phyloP scores from a whole-genome alignment of 2,113 vertebrate species.

The Globicephala melas region DNA sequence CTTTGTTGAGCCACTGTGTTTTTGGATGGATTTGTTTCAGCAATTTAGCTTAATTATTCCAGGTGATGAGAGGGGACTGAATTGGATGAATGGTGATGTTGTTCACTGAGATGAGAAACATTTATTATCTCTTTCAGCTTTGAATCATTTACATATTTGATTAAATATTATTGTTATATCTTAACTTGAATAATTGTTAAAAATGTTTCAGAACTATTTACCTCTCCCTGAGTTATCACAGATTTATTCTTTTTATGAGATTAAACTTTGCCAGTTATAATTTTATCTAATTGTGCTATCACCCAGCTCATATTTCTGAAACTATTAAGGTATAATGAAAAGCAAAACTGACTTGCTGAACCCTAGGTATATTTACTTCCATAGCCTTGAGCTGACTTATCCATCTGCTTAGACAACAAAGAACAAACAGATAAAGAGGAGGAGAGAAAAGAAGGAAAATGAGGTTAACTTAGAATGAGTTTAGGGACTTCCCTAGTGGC shows the following conservation, averaged over 20 bases:
- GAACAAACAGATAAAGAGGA: not conserved
- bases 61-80: not conserved
- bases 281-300: conserved; percentile 22
- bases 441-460: conserved; percentile 19
- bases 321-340: not conserved
- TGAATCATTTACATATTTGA: not conserved
- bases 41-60: not conserved
- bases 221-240: not conserved
- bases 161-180: conserved; percentile 19
- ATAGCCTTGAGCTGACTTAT: not conserved
- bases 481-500: not conserved
- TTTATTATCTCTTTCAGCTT: conserved; percentile 1
- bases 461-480: not conserved
- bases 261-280: conserved; percentile 31
- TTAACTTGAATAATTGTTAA: conserved; percentile 19
- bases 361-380: not conserved
- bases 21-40: conserved; percentile 29
- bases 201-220: conserved; percentile 34
- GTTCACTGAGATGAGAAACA: not conserved
- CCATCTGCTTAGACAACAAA: not conserved
- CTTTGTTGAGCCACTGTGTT: not conserved
- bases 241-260: conserved; percentile 6
- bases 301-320: not conserved
- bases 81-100: not conserved
- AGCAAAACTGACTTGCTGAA: conserved; percentile 11